Base-by-base conservation (phyloP, 2,113 vertebrate genomes). In the Ptychochromis oligacanthus region DNA sequence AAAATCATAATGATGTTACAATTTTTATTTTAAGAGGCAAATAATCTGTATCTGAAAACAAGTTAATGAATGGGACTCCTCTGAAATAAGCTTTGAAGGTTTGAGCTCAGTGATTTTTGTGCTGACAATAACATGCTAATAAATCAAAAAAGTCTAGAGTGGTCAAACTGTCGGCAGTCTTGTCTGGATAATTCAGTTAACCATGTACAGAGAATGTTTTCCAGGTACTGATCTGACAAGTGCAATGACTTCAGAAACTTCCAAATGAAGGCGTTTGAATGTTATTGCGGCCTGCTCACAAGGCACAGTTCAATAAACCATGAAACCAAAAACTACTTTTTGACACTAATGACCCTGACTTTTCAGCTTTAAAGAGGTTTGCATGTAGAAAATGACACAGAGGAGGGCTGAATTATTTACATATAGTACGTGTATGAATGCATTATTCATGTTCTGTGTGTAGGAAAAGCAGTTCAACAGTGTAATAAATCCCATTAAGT, bases 351-450 rank as follows among this genome's bases (percentile, higher is more conserved):
- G 75, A 86, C 46, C 34, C 26, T 0, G 13, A 78, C 20, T 24
- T 38, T 22, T 34, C 55, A 58, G 60, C 43, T 56, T 31, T 54
- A 75, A 67, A 80, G 28, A 78, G 22, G 18, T 77, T 75, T 10
- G 15, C 83, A 40, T 60, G 87, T 40, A 79, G 81, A 15, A 64
- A 77, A 14, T 40, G 67, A 62, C 81, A 72, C 62, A 49, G 28
- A 74, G 70, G 24, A 75, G 43, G 18, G 24, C 5, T 91, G 57
- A 91, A 91, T 92, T 79, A 91, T 92, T 92, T 28, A 86, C 80
- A 62, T 70, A 56, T 57, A 55, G 56, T 34, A 77, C 64, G 79
- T 75, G 86, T 64, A 34, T 34, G 56, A 10, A 65, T 87, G 56
- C 75, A 54, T 92, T 64, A 91, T 91, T 90, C 76, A 90, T 56